Evolutionary conservation across 92 coral and sea anemone genomes (phyloP), one percentile per base, ranked within the genome.

Genomic region (Heteractis magnifica): DNA sequence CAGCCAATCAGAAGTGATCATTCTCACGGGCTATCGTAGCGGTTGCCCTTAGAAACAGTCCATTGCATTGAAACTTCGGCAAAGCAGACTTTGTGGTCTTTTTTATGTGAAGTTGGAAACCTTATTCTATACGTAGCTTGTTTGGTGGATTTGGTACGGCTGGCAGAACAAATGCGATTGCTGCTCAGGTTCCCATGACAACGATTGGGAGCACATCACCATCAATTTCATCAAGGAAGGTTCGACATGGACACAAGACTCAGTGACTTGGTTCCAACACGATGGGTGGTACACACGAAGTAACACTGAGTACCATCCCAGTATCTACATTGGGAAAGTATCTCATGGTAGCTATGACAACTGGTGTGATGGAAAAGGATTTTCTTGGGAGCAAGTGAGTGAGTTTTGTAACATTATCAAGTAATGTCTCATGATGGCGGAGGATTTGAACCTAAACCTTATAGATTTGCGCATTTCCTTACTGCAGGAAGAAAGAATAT

Each of bases 151-250:
- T 1, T 76, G 26, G 72, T 83, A 75, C 44, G 86, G 86, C 16
- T 52, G 15, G 55, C 80, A 83, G 16, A 75, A 26, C 5, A 26
- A 48, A 8, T 75, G 85, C 79, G 34, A n/a, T 75, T 18, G 73
- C 49, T 26, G 19, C 18, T 65, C 51, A 4, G 81, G 75, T 6
- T 7, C 72, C 44, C 81, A 75, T 18, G 50, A 11, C 53, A 75
- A 83, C 75, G 86, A 83, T 19, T 83, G 86, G 86, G 86, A 83
- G 48, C 86, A 83, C 81, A 83, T 83, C 74, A 83, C 81, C 56
- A 83, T 83, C 72, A 83, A 83, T 73, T 76, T 83, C 75, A 75
- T 83, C 86, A 83, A 83, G 58, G 75, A 75, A 14, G 34, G 81
- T 55, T 10, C 75, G 8, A 13, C 6, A 6, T 83, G 70, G 70